phyloP scores from a whole-genome alignment of 2,113 vertebrate species.

The Syrmaticus mikado region DNA sequence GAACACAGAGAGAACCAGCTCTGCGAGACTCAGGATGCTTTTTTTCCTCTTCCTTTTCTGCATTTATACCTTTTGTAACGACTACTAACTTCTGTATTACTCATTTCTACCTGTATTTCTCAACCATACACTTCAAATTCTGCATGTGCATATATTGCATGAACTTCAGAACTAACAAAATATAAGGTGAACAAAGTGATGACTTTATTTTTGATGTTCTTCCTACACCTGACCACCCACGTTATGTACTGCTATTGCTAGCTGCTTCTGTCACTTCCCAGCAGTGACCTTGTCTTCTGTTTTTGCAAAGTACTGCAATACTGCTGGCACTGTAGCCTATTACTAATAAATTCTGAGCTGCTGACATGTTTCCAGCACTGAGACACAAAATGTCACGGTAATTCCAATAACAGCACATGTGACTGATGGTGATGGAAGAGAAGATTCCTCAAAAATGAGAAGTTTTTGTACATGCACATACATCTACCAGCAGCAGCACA shows the following conservation, averaged over 20 bases:
- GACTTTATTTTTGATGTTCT: neutral
- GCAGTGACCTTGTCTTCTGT: constrained; percentile 44
- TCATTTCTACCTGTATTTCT: neutral
- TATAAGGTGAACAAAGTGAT: neutral
- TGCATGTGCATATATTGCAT: neutral
- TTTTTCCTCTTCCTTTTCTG: neutral
- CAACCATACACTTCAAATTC: neutral
- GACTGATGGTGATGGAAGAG: neutral
- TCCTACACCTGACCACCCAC: constrained; percentile 22
- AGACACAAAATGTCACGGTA: neutral
- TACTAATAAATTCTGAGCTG: constrained; percentile 8
- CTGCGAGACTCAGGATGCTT: neutral
- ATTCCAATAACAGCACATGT: neutral
- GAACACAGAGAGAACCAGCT: neutral
- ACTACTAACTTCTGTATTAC: neutral
- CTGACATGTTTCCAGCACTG: neutral
- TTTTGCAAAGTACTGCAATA: constrained; percentile 32
- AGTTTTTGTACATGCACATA: neutral
- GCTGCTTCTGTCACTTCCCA: constrained; percentile 41
- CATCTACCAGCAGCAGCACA: neutral
- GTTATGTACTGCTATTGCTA: constrained; percentile 17
- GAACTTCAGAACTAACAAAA: constrained; percentile 10
- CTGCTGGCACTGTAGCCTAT: neutral
- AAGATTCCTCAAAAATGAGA: neutral
- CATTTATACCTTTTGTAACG: neutral